These are phyloP conservation scores for Heterodera carotae DNA, from an alignment of 1,140 invertebrate species.

Conservation along the genomic window DNA sequence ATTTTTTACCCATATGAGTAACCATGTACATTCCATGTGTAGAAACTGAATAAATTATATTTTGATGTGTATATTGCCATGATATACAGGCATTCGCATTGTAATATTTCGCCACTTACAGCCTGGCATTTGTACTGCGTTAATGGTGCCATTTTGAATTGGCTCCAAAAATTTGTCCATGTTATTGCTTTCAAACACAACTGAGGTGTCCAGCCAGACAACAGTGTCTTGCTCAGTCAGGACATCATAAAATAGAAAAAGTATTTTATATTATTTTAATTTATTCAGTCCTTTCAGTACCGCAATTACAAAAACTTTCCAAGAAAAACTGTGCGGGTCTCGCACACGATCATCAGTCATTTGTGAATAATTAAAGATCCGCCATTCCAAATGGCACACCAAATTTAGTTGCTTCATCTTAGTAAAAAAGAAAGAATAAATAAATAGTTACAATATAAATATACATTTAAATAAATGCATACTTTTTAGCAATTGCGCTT, in stretches of 20 bases:
- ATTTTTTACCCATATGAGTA: too few species aligned
- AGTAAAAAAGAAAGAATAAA: background rate
- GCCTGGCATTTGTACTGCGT: constrained; percentile 19
- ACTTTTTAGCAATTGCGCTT: too few species aligned
- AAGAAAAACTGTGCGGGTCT: constrained; percentile 28
- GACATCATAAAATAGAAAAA: constrained; percentile 31
- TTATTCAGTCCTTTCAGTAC: constrained; percentile 12
- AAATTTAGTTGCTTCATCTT: constrained; percentile 31
- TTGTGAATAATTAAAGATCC: constrained; percentile 24
- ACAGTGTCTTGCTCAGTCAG: constrained; percentile 22
- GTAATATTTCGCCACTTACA: constrained; percentile 26
- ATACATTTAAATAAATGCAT: too few species aligned
- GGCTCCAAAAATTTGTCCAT: constrained; percentile 20
- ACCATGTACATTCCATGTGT: too few species aligned
- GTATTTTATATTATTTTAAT: too few species aligned
- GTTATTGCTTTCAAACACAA: constrained; percentile 7
- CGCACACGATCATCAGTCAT: constrained; percentile 30
- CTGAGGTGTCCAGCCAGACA: constrained; percentile 36
- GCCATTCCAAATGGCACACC: constrained; percentile 38
- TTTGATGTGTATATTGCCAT: too few species aligned
- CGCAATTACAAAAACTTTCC: constrained; percentile 37
- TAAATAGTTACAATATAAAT: too few species aligned
- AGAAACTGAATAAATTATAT: too few species aligned
- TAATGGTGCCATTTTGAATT: constrained; percentile 32
- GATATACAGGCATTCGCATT: background rate